Evolutionary conservation across 2,797 vertebrate genomes (phyloP), one percentile per base, ranked within the genome.

Genomic region (Tympanoctomys barrerae): DNA sequence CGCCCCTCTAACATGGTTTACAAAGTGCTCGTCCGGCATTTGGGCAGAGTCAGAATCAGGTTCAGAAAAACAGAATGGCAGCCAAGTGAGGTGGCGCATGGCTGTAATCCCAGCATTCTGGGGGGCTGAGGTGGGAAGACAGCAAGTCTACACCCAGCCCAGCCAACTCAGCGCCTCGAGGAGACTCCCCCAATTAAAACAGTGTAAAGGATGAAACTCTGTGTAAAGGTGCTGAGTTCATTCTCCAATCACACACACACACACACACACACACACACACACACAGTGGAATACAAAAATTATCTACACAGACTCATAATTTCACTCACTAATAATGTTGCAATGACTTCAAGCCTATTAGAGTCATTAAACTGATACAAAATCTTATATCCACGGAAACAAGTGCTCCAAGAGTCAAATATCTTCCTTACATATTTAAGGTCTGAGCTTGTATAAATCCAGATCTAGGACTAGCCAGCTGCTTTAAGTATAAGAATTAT

Each of bases 381-480:
- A 10, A 88, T 77, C 90, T 84, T 83, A 36, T 77, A 64, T 87
- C 31, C 78, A 57, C 42, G n/a, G 33, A n/a, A 89, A 68, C 66
- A 90, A 14, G 33, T 14, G 22, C 21, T 81, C 46, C 8, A 85
- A 87, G 42, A 83, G 28, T 24, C 52, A 89, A 93, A 54, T 21
- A 87, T 87, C 79, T 94, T 85, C n/a, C 7, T 80, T 79, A 81
- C 5, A n/a, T 46, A 95, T 39, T 75, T 73, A 93, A 70, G 87
- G 19, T 57, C 61, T 81, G 24, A 28, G 79, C 16, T 52, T 36
- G n/a, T 26, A 1, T 12, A 94, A 87, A 14, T 88, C 11, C 80
- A 91, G 28, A 70, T 59, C 49, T n/a, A 77, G 12, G 33, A 90
- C 79, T 7, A 70, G 26, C 16, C 9, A 52, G 18, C 11, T 59